Evolutionary conservation across 2,113 vertebrate species (phyloP), one percentile per base, ranked within the genome.

Genomic region (Semnornis frantzii): DNA sequence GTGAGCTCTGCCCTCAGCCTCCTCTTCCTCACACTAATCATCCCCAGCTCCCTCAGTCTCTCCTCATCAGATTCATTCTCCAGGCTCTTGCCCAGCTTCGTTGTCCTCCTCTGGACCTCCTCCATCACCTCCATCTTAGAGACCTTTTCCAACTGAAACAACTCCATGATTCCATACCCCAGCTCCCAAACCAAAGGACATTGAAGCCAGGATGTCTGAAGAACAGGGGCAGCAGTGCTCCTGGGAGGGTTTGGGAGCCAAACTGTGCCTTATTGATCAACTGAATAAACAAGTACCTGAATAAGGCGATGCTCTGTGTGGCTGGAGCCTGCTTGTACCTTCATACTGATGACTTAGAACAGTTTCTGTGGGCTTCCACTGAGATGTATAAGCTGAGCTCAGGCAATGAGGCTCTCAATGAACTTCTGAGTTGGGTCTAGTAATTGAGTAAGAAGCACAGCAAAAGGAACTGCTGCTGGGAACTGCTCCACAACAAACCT

Each of bases 401-500:
- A 10, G 78, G 60, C 58, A n/a, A 12, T 10, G 3, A 3, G 66
- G 39, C 46, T 57, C 71, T 66, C 85, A 50, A 87, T 55, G 71
- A 85, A n/a, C n/a, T n/a, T 17, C 20, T 9, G 66, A 59, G 77
- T 57, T 46, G 44, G 1, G 4, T 7, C 62, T 5, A 77, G 23
- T 79, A 89, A 84, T 1, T 44, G 71, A 25, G 63, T 24, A 28
- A 21, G 48, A 66, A 66, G n/a, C 24, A 21, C 24, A 23, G 64
- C 34, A 62, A 58, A 31, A 63, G 37, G 20, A 82, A 50, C 6
- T 10, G 52, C 0, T 18, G 69, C 0, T 14, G 42, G 65, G 58
- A 78, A 1, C 3, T 10, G 4, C 6, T 21, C 55, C 4, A 1
- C 0, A 16, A 30, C 69, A 30, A 74, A 39, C 5, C 0, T 1